Base-by-base conservation (phyloP, 1,140 invertebrate species). In the Carposina sasakii region DNA sequence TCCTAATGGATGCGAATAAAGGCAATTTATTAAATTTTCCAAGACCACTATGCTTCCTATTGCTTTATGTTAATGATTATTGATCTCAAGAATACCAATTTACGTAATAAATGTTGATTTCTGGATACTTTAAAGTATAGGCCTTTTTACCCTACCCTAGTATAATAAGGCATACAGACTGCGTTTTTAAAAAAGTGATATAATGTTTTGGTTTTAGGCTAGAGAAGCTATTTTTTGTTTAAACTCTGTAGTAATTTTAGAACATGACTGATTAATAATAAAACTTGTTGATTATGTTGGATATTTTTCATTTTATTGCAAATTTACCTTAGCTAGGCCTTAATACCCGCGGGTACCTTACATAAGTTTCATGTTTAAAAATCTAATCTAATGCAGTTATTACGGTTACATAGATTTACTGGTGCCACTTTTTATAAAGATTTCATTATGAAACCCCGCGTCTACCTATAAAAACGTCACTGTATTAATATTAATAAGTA, bases 31-130 rank as follows among this genome's bases (percentile, higher is more conserved):
- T 24, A 28, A 42, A 41, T 2, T 19, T 50, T 40, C 37, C 15
- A 36, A 20, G 13, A 40, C n/a, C n/a, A n/a, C n/a, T n/a, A 20
- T 30, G 30, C 16, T 19, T 19, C 23, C 17, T 50, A 37, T 50
- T 21, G 40, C 37, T 26, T 50, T 33, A 50, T 50, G n/a, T 50
- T n/a, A 23, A 9, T 30, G 9, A 41, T 34, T 33, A 47, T 50
- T 50, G 53, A 55, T 55, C 53, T 55, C 47, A 55, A 51, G 22
- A n/a, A n/a, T 50, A 51, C 47, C 53, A 55, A 55, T 36, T 55
- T 41, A 50, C 10, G 12, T 21, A n/a, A 30, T 50, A 28, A 48
- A 30, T 33, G 48, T 56, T 51, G 44, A 51, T 51, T 50, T 47
- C 47, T 47, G 10, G 23, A 58, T 41, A 48, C 44, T 30, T 37